Base-by-base conservation (phyloP, 2,113 vertebrate species). In the Oncorhynchus keta region DNA sequence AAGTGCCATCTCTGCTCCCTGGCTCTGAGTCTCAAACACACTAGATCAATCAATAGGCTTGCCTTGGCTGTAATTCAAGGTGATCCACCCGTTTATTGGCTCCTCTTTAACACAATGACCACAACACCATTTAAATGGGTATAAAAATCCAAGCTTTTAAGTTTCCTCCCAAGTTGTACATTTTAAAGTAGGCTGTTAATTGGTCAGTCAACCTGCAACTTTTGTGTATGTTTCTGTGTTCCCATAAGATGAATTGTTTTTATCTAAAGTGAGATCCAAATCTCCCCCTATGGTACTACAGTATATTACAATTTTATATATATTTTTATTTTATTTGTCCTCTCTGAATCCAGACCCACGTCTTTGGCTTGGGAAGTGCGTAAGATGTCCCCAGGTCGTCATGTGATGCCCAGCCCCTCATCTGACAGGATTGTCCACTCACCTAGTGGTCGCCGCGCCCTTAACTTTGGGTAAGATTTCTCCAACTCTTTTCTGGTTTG, bases 291-390 rank as follows among this genome's bases (percentile, higher is more conserved):
- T 22, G 16, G 59, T 30, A 22, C 59, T 22, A 62, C 7, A 11
- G 18, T 66, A 16, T 24, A 66, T 66, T 66, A 66, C 11, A 30
- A 66, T 5, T 14, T 66, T 8, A 45, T 68, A n/a, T n/a, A 35
- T 7, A 4, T 4, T 2, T 9, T 32, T n/a, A 28, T 20, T 68
- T 18, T 14, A 11, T 22, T 49, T 72, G 62, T 73, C 24, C 30
- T 32, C 68, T 74, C 76, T 64, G n/a, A n/a, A 18, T 87, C 49
- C 90, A 99, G 98, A 84, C 98, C 98, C 5, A 99, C 98, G 0
- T 99, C 97, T 14, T 88, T 99, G 87, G 97, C 98, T 0, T 99
- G 98, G 98, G 97, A 99, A 89, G 96, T 99, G 26, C 97, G 98
- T 78, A 99, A 99, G 77, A 99, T 99, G 97, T 99, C 98, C 74